These are phyloP conservation scores for Dinoponera quadriceps DNA, from an alignment of 1,140 invertebrate genomes.

Conservation along the genomic window DNA sequence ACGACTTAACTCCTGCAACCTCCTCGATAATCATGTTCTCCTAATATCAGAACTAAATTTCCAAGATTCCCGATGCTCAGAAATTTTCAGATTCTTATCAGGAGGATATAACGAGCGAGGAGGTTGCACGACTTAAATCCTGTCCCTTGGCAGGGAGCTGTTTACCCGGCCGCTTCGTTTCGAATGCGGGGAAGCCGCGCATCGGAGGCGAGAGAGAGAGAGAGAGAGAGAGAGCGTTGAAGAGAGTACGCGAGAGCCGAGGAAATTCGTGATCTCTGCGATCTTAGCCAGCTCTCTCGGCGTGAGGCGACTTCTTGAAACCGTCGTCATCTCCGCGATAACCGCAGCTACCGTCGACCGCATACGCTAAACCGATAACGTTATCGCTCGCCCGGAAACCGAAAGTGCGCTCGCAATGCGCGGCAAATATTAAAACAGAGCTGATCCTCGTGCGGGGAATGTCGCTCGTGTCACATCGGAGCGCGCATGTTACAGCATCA, in stretches of 20 bases:
- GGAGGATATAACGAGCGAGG: no score
- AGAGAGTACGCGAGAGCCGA: no score
- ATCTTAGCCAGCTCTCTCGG: slow-evolving; percentile 28
- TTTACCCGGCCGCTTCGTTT: slow-evolving; percentile 30
- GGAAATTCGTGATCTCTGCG: not conserved
- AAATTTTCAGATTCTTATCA: no score
- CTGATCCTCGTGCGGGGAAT: slow-evolving; percentile 2
- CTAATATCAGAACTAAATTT: no score
- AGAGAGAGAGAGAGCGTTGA: no score
- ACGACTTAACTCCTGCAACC: no score
- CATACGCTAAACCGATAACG: slow-evolving; percentile 44
- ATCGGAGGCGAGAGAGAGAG: no score
- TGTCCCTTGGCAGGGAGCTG: slow-evolving; percentile 7
- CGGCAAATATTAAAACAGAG: slow-evolving; percentile 58
- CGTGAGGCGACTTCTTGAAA: slow-evolving; percentile 6
- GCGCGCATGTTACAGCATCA: not conserved
- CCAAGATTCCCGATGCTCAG: no score
- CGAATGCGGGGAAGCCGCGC: no score
- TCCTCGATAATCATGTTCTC: no score
- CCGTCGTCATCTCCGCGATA: slow-evolving; percentile 8
- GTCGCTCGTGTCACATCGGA: slow-evolving; percentile 16
- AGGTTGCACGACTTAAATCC: no score
- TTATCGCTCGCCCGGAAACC: slow-evolving; percentile 36
- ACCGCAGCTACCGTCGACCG: slow-evolving; percentile 2
- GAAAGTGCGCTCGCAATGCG: slow-evolving; percentile 3